Percentiles rank a stretch among this genome's conserved stretches.
phyloP scores from a whole-genome alignment of 2,113 vertebrate species.

The Protobothrops flavoviridis region DNA sequence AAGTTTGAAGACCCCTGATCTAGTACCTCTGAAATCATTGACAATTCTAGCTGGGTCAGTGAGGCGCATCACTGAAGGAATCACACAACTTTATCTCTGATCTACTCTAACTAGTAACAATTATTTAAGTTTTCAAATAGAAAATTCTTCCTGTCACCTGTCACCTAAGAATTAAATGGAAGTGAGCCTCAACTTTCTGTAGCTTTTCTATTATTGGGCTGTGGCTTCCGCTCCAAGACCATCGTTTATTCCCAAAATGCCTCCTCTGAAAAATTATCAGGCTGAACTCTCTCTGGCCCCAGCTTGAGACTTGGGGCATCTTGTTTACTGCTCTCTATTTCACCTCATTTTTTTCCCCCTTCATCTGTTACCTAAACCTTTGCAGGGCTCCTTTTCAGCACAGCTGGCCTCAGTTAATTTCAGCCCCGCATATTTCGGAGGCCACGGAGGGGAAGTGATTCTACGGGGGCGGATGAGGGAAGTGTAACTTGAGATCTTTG shows the following conservation, averaged over 20 bases:
- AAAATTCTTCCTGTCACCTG: not conserved
- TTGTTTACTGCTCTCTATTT: not conserved
- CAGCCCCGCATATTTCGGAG: constrained; percentile 5
- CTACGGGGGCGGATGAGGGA: not conserved
- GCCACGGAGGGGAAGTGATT: constrained; percentile 24
- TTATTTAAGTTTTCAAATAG: not conserved
- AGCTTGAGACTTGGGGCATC: not conserved
- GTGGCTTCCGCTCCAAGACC: not conserved
- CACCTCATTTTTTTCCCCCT: not conserved
- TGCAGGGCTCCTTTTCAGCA: not conserved
- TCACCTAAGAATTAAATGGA: not conserved
- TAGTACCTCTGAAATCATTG: not conserved
- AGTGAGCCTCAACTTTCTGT: not conserved
- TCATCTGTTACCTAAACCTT: not conserved
- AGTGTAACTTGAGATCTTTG: constrained; percentile 4
- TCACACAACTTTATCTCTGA: not conserved
- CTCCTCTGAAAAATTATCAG: not conserved
- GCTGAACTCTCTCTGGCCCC: not conserved
- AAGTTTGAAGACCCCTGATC: too few species aligned
- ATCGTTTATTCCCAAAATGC: not conserved
- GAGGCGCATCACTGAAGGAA: not conserved
- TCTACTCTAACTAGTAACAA: not conserved
- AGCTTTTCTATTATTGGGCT: not conserved
- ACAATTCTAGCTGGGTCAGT: not conserved
- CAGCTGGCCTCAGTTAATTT: not conserved